Evolutionary conservation across 1,140 invertebrate genomes (phyloP).

Genomic region (Pseudomyrmex gracilis): DNA sequence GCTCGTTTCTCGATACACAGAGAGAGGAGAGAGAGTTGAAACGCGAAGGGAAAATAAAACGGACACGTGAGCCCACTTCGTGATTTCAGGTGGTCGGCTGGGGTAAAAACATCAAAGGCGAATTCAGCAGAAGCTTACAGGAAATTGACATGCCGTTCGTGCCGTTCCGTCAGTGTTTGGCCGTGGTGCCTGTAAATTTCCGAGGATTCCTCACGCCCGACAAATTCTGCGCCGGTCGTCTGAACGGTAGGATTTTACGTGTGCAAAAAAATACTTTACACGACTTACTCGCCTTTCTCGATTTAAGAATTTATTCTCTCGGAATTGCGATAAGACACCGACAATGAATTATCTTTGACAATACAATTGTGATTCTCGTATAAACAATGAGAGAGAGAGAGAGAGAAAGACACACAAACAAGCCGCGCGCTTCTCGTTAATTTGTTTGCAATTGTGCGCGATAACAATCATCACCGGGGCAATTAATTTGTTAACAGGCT

Average conservation of each 20-base stretch:
- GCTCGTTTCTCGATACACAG: neutral
- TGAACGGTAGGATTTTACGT: slow-evolving; percentile 70
- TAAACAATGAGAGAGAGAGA: neutral
- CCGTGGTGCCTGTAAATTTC: slow-evolving; percentile 70
- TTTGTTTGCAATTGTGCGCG: neutral
- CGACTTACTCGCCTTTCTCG: neutral
- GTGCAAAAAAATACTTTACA: neutral
- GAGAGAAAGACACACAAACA: too few relatives aligned
- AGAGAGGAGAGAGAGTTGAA: neutral
- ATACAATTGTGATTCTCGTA: neutral
- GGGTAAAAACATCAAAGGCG: slow-evolving; percentile 69
- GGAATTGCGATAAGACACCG: neutral
- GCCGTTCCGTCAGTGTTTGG: slow-evolving; percentile 68
- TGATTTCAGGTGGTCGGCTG: slow-evolving; percentile 70
- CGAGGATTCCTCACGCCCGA: slow-evolving; percentile 71
- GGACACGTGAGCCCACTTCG: slow-evolving; percentile 3
- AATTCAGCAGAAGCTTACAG: slow-evolving; percentile 64
- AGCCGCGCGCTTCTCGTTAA: neutral
- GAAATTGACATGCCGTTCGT: slow-evolving; percentile 71
- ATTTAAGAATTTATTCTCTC: neutral
- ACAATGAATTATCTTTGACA: neutral
- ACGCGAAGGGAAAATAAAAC: slow-evolving; percentile 13
- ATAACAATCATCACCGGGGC: neutral
- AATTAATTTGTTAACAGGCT: slow-evolving; percentile 63
- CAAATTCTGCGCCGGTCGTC: slow-evolving; percentile 75